Percentiles rank a stretch among this genome's conserved stretches.
phyloP scores from a whole-genome alignment of 2,888 invertebrate genomes.

The Villa cingulata region DNA sequence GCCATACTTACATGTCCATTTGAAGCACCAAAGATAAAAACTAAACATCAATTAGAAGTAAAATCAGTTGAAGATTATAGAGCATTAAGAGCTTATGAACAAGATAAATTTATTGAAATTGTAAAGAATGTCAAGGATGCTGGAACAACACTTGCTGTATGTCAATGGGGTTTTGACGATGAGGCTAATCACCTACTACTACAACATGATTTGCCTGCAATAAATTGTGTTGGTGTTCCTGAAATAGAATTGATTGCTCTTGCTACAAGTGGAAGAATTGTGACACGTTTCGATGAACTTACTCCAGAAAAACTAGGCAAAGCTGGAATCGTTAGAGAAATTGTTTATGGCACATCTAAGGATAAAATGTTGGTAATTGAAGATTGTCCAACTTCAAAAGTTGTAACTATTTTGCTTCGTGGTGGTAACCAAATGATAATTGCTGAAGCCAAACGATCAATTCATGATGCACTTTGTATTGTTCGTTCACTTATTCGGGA shows the following conservation, averaged over 20 bases:
- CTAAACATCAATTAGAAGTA: constrained; percentile 98
- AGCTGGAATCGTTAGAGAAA: constrained; percentile 85
- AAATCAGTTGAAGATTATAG: constrained; percentile 92
- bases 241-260: constrained; percentile 99
- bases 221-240: constrained; percentile 98
- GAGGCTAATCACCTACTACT: constrained; percentile 96
- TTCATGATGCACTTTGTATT: constrained; percentile 83
- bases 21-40: constrained; percentile 99
- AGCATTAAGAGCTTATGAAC: constrained; percentile 82
- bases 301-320: constrained; percentile 82
- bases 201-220: constrained; percentile 84
- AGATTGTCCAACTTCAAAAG: constrained; percentile 90
- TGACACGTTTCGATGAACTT: constrained; percentile 93
- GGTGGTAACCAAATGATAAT: constrained; percentile 79
- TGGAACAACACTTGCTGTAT: constrained; percentile 92
- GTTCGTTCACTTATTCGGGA: constrained; percentile 59
- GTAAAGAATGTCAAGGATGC: constrained; percentile 68
- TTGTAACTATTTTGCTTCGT: constrained; percentile 92
- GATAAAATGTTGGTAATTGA: constrained; percentile 98
- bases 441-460: constrained; percentile 80
- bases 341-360: constrained; percentile 90
- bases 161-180: constrained; percentile 99
- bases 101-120: constrained; percentile 90
- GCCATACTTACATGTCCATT: constrained; percentile 99
- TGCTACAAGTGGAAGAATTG: constrained; percentile 96